Evolutionary conservation across 2,888 invertebrate species (phyloP).

Genomic region (Philereme transversata): DNA sequence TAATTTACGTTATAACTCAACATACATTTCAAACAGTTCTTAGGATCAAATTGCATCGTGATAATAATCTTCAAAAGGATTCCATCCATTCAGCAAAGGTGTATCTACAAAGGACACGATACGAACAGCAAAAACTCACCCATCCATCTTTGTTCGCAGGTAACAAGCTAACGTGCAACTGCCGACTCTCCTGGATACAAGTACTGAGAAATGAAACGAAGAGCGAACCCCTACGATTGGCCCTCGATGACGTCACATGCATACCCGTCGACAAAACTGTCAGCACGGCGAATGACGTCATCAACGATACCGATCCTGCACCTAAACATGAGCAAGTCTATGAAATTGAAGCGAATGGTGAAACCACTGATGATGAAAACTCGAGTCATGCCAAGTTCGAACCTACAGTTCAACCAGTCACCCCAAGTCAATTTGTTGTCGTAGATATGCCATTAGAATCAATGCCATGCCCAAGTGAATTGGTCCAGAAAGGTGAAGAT

Average conservation of each 20-base stretch:
- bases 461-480: slow-evolving; percentile 62
- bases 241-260: slow-evolving; percentile 89
- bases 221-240: slow-evolving; percentile 86
- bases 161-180: slow-evolving; percentile 91
- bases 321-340: slow-evolving; percentile 49
- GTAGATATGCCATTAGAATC: slow-evolving; percentile 63
- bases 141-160: slow-evolving; percentile 79
- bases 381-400: slow-evolving; percentile 54
- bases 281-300: slow-evolving; percentile 38
- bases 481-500: slow-evolving; percentile 67
- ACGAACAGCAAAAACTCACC: slow-evolving; percentile 4
- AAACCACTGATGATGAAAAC: slow-evolving; percentile 58
- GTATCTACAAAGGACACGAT: background rate
- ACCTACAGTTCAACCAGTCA: slow-evolving; percentile 55
- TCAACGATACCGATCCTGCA: slow-evolving; percentile 19
- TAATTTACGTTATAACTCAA: too few species aligned
- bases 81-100: slow-evolving; percentile 5
- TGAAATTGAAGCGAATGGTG: slow-evolving; percentile 53
- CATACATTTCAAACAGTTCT: background rate
- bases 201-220: slow-evolving; percentile 89
- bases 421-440: slow-evolving; percentile 57
- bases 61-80: slow-evolving; percentile 5
- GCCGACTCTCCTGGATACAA: slow-evolving; percentile 91
- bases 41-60: slow-evolving; percentile 3
- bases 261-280: slow-evolving; percentile 45